Base-by-base conservation (phyloP, 1,140 invertebrate species). In the Ceratina australensis region DNA sequence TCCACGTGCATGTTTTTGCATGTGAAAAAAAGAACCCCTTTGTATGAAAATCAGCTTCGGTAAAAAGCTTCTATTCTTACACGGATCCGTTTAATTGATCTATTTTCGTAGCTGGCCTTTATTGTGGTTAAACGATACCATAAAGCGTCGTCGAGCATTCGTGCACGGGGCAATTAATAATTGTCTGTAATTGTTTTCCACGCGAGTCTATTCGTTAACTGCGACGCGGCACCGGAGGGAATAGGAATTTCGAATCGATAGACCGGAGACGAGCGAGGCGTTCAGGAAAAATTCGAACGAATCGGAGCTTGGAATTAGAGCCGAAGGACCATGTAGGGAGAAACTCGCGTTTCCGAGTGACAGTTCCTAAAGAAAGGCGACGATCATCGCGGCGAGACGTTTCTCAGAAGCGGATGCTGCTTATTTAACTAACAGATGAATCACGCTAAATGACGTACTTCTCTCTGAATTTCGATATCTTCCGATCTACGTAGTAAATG, bases 391-490 rank as follows among this genome's bases (percentile, higher is more conserved):
- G 20, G 56, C 50, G n/a, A 42, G 47, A 52, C 50, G 54, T 13
- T 69, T 60, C 73, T 16, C 12, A 50, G 74, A 76, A 61, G 15
- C 26, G 63, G n/a, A 57, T 75, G 16, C 52, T 33, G 57, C n/a
- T 61, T 61, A n/a, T 63, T 77, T 26, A 42, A 71, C 24, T 20
- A 64, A 42, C 42, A 5, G 54, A 42, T 77, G 74, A 77, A 71
- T 71, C 67, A 71, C 52, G 69, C 47, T 10, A 57, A 52, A 63
- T 77, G 74, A 77, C 74, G 74, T 63, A 33, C n/a, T 18, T 54
- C n/a, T 47, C 12, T 61, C 57, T 71, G 47, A 47, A 66, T 68
- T 76, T 69, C 65, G 20, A 50, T 28, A 13, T 20, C 12, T 47
- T 50, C 20, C 24, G 13, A 28, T 60, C 18, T 24, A 52, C 42